Base-by-base conservation (phyloP, 2,888 invertebrate species). In the Philonicus albiceps region DNA sequence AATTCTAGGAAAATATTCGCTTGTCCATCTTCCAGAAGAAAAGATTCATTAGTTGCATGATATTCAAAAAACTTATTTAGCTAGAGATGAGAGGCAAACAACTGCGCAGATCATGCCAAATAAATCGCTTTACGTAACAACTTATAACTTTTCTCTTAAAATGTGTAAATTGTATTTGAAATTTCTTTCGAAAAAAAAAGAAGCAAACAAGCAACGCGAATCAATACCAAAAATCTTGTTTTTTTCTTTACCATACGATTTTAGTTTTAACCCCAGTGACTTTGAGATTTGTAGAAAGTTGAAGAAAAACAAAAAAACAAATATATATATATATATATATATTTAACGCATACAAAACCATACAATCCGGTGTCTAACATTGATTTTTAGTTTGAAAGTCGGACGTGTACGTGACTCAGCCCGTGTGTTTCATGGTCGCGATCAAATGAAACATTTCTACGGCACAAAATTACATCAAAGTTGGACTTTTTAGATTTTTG, bases 211-310 rank as follows among this genome's bases (percentile, higher is more conserved):
- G 40, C 37, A 75, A 75, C 31, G 8, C 76, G 34, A 76, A 27
- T 76, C 76, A 64, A 64, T 64, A 64, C 27, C 40, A 76, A 40
- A 76, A 76, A 76, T 76, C 43, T 76, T 19, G 76, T 76, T 76
- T 76, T 43, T 76, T 76, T 76, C 37, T 76, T 19, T 76, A 8
- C 7, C 34, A 11, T 22, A 76, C 76, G 37, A 76, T 76, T 76
- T 76, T 37, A 40, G 43, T 76, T n/a, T 76, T 76, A 76, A 76
- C 76, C 76, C 22, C 37, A 76, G n/a, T 76, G 76, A 76, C 76
- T 76, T 76, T 76, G 76, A 76, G 40, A 22, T 37, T 76, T 37
- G 76, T 76, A 37, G 37, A 37, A 76, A 37, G 76, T 76, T 40
- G 22, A 76, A 43, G 22, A 5, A 19, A 37, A 22, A 19, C 40